Base-by-base conservation (phyloP, 2,797 vertebrate genomes). In the Macropodus opercularis region DNA sequence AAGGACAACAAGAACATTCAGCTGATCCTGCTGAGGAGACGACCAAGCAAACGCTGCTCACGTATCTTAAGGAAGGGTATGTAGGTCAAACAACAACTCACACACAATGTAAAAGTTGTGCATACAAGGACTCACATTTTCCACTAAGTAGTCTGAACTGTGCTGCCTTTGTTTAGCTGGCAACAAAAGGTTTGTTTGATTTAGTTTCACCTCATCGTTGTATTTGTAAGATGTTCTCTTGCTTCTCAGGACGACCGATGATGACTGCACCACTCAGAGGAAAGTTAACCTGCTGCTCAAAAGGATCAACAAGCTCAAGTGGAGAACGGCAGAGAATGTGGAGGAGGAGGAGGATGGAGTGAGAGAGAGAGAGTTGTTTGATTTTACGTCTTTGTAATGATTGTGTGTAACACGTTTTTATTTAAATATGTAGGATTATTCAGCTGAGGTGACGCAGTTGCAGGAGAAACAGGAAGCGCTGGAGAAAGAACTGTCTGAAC, bases 271-370 rank as follows among this genome's bases (percentile, higher is more conserved):
- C 9, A 96, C 95, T 15, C 91, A 94, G 86, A 92, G 91, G 79
- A 97, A 96, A 85, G 96, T 99, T 70, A 92, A 94, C 82, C 79
- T 95, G 81, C 92, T 99, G 80, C 95, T 99, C 80, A 92, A 96
- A 85, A 95, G 93, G 85, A 95, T 98, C 80, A 94, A 94, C 84
- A 95, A 92, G 39, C 87, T 99, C 64, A 98, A 96, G 85, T 96
- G 95, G 80, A 94, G 92, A 79, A 92, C 94, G 56, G 90, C 91
- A 22, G 93, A 92, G 67, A 93, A 86, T 34, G 63, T 90, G 0
- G 94, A 93, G 88, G 93, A 94, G 88, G 93, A 94, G 81, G 93
- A 87, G 54, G 75, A 69, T 14, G 88, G 71, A 61, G 89, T 92
- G 63, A 85, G 74, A 39, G 55, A 41, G 51, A 41, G 42, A 72